phyloP scores from a whole-genome alignment of 2,113 vertebrate genomes.

The Tenrec ecaudatus region DNA sequence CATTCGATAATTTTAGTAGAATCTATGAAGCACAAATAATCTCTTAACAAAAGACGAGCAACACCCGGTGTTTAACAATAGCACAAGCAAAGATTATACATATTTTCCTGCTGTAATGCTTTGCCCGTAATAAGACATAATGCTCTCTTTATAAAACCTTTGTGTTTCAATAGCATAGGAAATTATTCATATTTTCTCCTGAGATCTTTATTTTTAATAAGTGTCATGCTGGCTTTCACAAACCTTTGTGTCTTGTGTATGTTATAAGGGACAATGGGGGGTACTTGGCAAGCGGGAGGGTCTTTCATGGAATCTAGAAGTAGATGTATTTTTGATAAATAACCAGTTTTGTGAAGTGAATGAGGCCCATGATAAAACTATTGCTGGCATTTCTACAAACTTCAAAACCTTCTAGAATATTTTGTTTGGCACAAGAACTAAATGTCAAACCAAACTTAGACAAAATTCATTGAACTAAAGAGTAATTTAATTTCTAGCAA shows the following conservation, averaged over 20 bases:
- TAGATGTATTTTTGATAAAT: too few relatives aligned
- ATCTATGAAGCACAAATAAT: slow-evolving; percentile 33
- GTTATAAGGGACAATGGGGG: not conserved
- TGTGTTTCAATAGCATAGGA: slow-evolving; percentile 26
- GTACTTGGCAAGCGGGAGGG: not conserved
- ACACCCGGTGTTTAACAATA: slow-evolving; percentile 52
- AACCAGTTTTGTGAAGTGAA: too few relatives aligned
- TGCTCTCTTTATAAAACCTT: slow-evolving; percentile 49
- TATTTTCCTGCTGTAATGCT: slow-evolving; percentile 38
- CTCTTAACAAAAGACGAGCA: slow-evolving; percentile 57
- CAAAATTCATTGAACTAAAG: too few relatives aligned
- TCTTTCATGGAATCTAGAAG: not conserved
- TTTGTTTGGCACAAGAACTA: too few relatives aligned
- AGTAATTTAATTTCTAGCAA: too few relatives aligned
- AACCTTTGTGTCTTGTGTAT: slow-evolving; percentile 37
- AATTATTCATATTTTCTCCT: slow-evolving; percentile 43
- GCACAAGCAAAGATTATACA: slow-evolving; percentile 32
- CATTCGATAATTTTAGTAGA: slow-evolving; percentile 46
- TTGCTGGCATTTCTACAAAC: too few relatives aligned
- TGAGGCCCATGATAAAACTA: too few relatives aligned
- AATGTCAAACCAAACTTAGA: too few relatives aligned
- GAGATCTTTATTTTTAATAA: slow-evolving; percentile 48
- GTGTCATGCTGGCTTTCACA: slow-evolving; percentile 38
- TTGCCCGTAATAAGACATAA: slow-evolving; percentile 49
- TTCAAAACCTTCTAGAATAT: too few relatives aligned